Conservation (phyloP, 2,797 vertebrate species). For the Hippopotamyrus pictus region DNA sequence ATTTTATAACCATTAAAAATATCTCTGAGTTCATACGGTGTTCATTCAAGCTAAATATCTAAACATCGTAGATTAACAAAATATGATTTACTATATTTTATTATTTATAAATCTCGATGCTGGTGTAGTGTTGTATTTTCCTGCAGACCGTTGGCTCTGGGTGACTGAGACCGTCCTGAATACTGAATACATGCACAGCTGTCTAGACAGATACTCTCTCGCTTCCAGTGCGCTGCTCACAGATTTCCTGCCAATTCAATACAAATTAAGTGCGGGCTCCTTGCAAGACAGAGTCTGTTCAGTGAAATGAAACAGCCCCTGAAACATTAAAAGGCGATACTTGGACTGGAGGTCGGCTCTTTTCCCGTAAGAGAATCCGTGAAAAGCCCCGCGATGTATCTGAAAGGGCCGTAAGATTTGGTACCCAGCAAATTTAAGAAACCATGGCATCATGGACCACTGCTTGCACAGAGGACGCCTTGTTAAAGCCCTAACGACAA, state of each 20-base stretch:
- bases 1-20: background rate
- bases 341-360: background rate
- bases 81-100: background rate
- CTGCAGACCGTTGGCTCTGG: background rate
- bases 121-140: background rate
- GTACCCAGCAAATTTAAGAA: background rate
- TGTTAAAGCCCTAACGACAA: background rate
- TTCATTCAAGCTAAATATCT: background rate
- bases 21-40: background rate
- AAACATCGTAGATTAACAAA: background rate
- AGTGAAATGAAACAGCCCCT: background rate
- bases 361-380: background rate
- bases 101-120: background rate
- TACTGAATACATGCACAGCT: background rate
- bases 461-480: background rate
- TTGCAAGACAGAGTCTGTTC: background rate
- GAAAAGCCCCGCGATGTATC: background rate
- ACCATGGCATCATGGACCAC: background rate
- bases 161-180: background rate
- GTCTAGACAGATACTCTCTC: slow-evolving; percentile 1
- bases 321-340: background rate
- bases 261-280: background rate
- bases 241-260: background rate
- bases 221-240: background rate
- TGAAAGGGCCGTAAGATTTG: background rate